Percentiles rank a stretch among this genome's conserved stretches.
Evolutionary conservation across 2,888 invertebrate genomes (phyloP).

Genomic region (Podotricha telesiphe): DNA sequence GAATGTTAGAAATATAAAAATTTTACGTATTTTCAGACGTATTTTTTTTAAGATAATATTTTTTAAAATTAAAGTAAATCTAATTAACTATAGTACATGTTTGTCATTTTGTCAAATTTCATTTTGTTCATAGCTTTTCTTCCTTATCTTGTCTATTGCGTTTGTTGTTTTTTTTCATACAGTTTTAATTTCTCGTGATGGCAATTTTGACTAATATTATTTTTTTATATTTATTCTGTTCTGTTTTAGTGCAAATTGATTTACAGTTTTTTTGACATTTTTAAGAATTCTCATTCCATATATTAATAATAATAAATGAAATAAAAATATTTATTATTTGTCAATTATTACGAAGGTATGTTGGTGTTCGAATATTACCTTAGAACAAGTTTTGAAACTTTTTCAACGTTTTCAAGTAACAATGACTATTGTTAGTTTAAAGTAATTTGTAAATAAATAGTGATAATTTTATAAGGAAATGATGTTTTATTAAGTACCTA

Average conservation of each 20-base stretch:
- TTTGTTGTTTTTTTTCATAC: conserved; percentile 16
- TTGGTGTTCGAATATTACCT: conserved; percentile 12
- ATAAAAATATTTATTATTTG: conserved; percentile 29
- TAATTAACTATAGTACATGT: neutral
- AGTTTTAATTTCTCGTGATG: neutral
- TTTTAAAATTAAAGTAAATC: conserved; percentile 7
- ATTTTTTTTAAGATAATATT: neutral
- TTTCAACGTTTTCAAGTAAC: conserved; percentile 45
- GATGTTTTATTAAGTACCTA: conserved; percentile 34
- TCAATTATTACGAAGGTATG: conserved; percentile 25
- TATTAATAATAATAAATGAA: conserved; percentile 6
- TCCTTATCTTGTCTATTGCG: conserved; percentile 9
- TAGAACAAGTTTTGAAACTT: conserved; percentile 31
- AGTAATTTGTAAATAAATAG: conserved; percentile 63
- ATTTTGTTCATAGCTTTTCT: neutral
- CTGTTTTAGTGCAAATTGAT: conserved; percentile 20
- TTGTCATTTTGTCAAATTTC: conserved; percentile 14
- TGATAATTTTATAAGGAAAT: conserved; percentile 50
- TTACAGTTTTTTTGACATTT: conserved; percentile 25
- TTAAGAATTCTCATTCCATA: conserved; percentile 36
- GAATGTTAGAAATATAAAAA: too few species aligned
- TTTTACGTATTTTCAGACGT: neutral
- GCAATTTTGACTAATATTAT: conserved; percentile 5
- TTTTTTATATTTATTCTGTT: conserved; percentile 30
- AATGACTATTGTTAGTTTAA: conserved; percentile 38